Base-by-base conservation (phyloP, 2,113 vertebrate genomes). In the Dunckerocampus dactyliophorus region DNA sequence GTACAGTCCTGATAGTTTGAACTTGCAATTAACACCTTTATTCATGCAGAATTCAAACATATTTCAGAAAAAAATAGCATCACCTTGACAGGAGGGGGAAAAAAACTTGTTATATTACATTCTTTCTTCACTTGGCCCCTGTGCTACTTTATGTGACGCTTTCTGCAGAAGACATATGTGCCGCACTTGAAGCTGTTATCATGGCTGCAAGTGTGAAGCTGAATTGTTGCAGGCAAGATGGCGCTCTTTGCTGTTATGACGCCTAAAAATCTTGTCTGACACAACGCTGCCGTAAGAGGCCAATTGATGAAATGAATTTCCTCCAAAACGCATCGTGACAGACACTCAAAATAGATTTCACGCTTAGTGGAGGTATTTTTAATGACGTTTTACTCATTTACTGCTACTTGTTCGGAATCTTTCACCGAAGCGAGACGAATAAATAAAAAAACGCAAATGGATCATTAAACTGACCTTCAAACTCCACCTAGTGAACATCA, bases 391-490 rank as follows among this genome's bases (percentile, higher is more conserved):
- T 63, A 28, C 62, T 55, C 51, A 46, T 85, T 86, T 81, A 86
- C 72, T 59, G 72, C 49, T 71, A 67, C 82, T 84, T 85, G 79
- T 85, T 84, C 81, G 78, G 79, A 83, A 74, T 77, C 72, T 79
- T 82, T 67, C 83, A 78, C 63, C 79, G 81, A 84, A 85, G 82
- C 85, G 83, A 70, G 82, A 87, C 87, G 70, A 74, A 74, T 47
- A 72, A 74, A 74, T 49, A 72, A 72, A 61, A 74, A 87, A 82
- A 4, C 82, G 82, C 80, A 82, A 81, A 77, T 43, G 85, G 82
- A 71, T 83, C 84, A 85, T 89, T 83, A 88, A 84, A 85, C 82
- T 84, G 87, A 89, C 85, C 85, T 89, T 88, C 82, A 88, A 62
- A 77, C 67, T 45, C 34, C 69, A 62, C 55, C 60, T 62, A 66